Evolutionary conservation across 2,888 invertebrate genomes (phyloP).

Genomic region (Cyclophora punctaria): DNA sequence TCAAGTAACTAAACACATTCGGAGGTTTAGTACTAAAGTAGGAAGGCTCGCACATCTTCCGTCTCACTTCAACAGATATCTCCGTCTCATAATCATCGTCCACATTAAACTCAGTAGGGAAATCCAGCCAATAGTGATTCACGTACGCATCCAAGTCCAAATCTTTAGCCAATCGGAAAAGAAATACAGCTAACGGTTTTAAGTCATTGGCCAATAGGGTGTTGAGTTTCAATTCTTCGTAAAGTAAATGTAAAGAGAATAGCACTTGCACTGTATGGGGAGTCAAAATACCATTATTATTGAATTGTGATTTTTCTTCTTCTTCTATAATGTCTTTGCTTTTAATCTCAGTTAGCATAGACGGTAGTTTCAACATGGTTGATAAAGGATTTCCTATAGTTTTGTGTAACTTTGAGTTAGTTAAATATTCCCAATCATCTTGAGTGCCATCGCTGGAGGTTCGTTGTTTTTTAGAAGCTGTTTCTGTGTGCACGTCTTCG

Average conservation of each 20-base stretch:
- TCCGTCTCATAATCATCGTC: slow-evolving; percentile 59
- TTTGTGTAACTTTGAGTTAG: slow-evolving; percentile 76
- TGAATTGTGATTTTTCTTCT: slow-evolving; percentile 64
- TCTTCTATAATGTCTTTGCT: slow-evolving; percentile 24
- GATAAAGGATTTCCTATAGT: slow-evolving; percentile 56
- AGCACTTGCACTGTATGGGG: slow-evolving; percentile 83
- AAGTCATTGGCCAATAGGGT: slow-evolving; percentile 80
- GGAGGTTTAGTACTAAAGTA: slow-evolving; percentile 79
- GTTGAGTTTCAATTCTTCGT: slow-evolving; percentile 93
- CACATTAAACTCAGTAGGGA: slow-evolving; percentile 77
- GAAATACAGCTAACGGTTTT: slow-evolving; percentile 78
- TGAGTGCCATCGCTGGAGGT: slow-evolving; percentile 85
- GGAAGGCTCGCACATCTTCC: slow-evolving; percentile 75
- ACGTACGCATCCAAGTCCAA: slow-evolving; percentile 81
- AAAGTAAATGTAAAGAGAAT: slow-evolving; percentile 88
- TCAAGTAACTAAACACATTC: slow-evolving; percentile 82
- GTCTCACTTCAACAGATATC: slow-evolving; percentile 72
- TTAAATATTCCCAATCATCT: slow-evolving; percentile 87
- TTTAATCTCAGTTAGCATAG: slow-evolving; percentile 20
- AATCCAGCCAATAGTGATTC: slow-evolving; percentile 90
- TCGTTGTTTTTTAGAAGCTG: slow-evolving; percentile 82
- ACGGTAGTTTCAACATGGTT: slow-evolving; percentile 53
- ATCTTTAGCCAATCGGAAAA: slow-evolving; percentile 86
- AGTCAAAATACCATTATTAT: slow-evolving; percentile 80
- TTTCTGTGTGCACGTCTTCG: slow-evolving; percentile 48